Percentiles rank a stretch among this genome's conserved stretches.
Evolutionary conservation across 92 coral and sea anemone genomes (phyloP).

Genomic region (Umimayanthus kanabou): DNA sequence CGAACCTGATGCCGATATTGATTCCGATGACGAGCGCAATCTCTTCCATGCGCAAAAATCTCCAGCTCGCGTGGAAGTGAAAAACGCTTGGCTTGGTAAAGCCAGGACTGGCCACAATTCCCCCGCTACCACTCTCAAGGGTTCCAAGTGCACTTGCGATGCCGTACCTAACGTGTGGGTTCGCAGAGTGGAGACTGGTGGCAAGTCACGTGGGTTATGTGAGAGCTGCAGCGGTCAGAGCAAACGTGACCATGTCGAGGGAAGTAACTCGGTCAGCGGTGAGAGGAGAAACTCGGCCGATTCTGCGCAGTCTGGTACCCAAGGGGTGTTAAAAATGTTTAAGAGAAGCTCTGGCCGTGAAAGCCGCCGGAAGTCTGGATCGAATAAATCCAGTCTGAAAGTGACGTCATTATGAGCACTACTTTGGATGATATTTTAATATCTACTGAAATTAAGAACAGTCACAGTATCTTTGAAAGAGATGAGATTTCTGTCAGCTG

Average conservation of each 20-base stretch:
- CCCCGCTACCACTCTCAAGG: constrained; percentile 42
- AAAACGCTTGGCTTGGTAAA: constrained; percentile 81
- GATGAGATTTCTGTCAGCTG: not conserved
- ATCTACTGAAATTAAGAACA: not conserved
- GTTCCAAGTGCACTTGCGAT: constrained; percentile 72
- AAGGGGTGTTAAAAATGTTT: constrained; percentile 57
- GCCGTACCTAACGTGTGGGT: constrained; percentile 75
- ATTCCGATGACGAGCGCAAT: constrained; percentile 79
- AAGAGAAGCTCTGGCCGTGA: constrained; percentile 54
- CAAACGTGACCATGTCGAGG: constrained; percentile 23
- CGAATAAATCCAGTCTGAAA: constrained; percentile 78
- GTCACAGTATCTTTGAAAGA: not conserved
- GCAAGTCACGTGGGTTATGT: constrained; percentile 47
- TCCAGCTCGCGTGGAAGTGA: constrained; percentile 51
- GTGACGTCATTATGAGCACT: constrained; percentile 71
- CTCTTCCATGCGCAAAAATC: constrained; percentile 60
- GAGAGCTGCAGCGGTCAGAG: constrained; percentile 49
- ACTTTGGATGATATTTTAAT: not conserved
- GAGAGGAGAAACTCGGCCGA: constrained; percentile 68
- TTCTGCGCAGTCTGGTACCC: constrained; percentile 66
- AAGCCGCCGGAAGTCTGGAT: constrained; percentile 54
- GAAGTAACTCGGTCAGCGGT: constrained; percentile 31
- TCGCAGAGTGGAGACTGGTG: constrained; percentile 50
- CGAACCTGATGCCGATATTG: constrained; percentile 80
- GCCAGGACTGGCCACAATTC: constrained; percentile 29